Evolutionary conservation across 2,888 invertebrate species (phyloP), one percentile per base, ranked within the genome.

Genomic region (Corythucha ciliata): DNA sequence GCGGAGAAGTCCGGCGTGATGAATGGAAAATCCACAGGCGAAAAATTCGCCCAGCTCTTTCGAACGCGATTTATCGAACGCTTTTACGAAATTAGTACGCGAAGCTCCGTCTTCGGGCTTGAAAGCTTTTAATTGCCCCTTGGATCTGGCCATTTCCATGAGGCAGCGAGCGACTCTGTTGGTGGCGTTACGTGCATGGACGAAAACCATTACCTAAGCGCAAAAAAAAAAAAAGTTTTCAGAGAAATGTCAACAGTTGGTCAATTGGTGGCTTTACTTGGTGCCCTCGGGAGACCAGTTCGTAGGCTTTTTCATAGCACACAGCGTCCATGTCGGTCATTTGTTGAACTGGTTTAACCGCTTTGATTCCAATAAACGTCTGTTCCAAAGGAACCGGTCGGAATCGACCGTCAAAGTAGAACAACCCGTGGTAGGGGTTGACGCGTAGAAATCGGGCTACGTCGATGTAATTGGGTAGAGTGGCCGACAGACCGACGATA

Each of bases 161-260:
- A 99, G 68, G 2, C 81, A 76, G 61, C 81, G 81, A 0, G 96
- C 97, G 0, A 91, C 89, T 48, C 84, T 77, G 26, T 88, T 82
- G 0, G 98, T 99, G 8, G 93, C 91, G 73, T 96, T 97, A 22
- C 98, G 78, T 0, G 97, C 93, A 69, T 98, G 97, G 0, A 98
- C 97, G 69, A 98, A 98, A 1, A 98, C 91, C 91, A 98, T 93
- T 0, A 90, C 78, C 74, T 76, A 59, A 26, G 58, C 58, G 14
- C n/a, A n/a, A n/a, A n/a, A n/a, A n/a, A n/a, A n/a, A n/a, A n/a
- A n/a, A n/a, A n/a, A n/a, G n/a, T n/a, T n/a, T n/a, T n/a, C n/a
- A n/a, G n/a, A n/a, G n/a, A n/a, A n/a, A n/a, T n/a, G n/a, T 20
- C 16, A 6, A 10, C 5, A 33, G 14, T 29, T n/a, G 40, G 24